Evolutionary conservation across 2,113 vertebrate genomes (phyloP).

Genomic region (Capreolus pygargus): DNA sequence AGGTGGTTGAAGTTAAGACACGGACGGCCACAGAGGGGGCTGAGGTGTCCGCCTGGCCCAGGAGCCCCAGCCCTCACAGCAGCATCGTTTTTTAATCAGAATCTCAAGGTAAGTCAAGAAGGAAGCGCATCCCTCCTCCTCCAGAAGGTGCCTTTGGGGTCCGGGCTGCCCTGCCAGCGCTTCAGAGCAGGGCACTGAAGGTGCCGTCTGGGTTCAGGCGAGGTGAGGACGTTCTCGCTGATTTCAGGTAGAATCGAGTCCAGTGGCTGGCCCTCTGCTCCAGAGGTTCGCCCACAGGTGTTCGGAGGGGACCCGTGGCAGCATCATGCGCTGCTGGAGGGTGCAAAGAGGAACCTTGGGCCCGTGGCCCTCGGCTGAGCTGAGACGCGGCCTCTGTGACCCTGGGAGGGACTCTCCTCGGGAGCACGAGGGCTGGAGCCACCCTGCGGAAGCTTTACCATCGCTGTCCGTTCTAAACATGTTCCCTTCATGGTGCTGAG

Average conservation of each 20-base stretch:
- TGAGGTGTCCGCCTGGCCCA: accelerated
- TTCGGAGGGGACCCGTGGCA: not conserved
- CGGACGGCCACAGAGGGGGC: accelerated
- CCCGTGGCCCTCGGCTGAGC: accelerated
- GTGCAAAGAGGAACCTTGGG: not conserved
- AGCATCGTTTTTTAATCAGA: too few relatives aligned
- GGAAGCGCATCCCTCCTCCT: accelerated
- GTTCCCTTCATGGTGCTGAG: accelerated
- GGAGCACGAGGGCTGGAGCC: accelerated
- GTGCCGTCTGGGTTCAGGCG: not conserved
- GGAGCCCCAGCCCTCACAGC: accelerated
- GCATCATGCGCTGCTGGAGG: not conserved
- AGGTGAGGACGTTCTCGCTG: constrained; percentile 16
- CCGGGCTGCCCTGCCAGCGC: accelerated
- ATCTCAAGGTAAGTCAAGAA: not conserved
- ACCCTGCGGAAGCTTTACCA: accelerated
- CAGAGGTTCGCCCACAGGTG: not conserved
- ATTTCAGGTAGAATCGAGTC: constrained; percentile 64
- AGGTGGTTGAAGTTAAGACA: not conserved
- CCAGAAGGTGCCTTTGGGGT: not conserved
- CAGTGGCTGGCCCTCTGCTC: not conserved
- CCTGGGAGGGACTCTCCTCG: not conserved
- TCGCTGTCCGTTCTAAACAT: accelerated
- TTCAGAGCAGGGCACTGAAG: not conserved
- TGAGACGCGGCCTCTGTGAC: accelerated